Evolutionary conservation across 2,113 vertebrate genomes (phyloP), one percentile per base, ranked within the genome.

Genomic region (Archocentrus centrarchus): DNA sequence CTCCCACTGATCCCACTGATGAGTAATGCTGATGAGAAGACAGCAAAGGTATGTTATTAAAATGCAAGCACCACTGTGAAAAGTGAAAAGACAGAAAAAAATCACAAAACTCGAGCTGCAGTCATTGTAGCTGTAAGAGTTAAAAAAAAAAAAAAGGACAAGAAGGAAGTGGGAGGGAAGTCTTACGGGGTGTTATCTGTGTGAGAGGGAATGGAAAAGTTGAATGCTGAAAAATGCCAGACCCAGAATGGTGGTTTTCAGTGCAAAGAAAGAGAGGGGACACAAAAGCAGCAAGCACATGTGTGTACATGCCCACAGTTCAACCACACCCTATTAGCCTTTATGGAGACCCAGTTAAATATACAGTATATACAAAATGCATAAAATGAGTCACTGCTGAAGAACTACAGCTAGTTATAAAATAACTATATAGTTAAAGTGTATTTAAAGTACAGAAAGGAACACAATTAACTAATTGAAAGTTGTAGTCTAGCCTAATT

Each of bases 151-250:
- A 6, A 35, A 6, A 35, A 6, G 1, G n/a, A 81, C 64, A 85
- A 86, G 76, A 59, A 15, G 47, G 64, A 68, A 68, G 64, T 0
- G 17, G 64, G 64, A 62, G 61, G 60, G 17, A 22, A 18, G 24
- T 32, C 7, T 7, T 39, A 20, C 7, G 5, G 2, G 59, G 68
- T 39, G 50, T 62, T 59, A 32, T 79, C 30, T 60, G 14, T 80
- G 50, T 35, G 6, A 64, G 78, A 84, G 59, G 78, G 73, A 64
- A 80, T 68, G 75, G 47, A 89, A 86, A 88, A 70, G 3, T 57
- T 75, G 24, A 57, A 61, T 58, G 59, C 17, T 55, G 86, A 59
- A 61, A 75, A 27, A 24, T 1, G 13, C 41, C 14, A 44, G 24
- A 37, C 32, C 44, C 85, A 41, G 37, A 59, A 47, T 68, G 73